These are phyloP conservation scores for Coryphaenoides rupestris DNA, from an alignment of 2,113 vertebrate species.

Conservation along the genomic window DNA sequence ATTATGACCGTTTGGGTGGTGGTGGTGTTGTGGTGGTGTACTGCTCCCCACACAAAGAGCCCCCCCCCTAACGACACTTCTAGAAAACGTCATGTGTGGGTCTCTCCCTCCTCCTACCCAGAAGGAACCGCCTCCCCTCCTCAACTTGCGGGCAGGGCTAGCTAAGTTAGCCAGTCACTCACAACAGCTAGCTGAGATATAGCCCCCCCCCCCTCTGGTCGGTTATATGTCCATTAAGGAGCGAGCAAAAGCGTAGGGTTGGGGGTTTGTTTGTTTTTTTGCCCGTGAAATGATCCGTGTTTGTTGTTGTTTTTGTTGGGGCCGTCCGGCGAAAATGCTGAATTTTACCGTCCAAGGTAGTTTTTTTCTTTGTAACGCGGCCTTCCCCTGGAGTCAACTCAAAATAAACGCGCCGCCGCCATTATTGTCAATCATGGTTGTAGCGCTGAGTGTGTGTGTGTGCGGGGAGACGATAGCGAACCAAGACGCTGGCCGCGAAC, in stretches of 20 bases:
- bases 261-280: no score
- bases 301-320: slow-evolving; percentile 7
- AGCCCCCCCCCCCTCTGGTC: slow-evolving; percentile 25
- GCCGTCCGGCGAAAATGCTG: background rate
- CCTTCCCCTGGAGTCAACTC: slow-evolving; percentile 62
- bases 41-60: slow-evolving; percentile 3
- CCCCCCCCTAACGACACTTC: no score
- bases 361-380: slow-evolving; percentile 36
- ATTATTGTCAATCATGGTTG: slow-evolving; percentile 75
- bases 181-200: slow-evolving; percentile 47
- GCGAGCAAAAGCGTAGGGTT: slow-evolving; percentile 13
- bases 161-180: slow-evolving; percentile 53
- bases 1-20: no score
- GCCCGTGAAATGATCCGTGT: slow-evolving; percentile 8
- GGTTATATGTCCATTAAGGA: slow-evolving; percentile 6
- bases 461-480: slow-evolving; percentile 50
- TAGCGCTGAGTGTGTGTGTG: slow-evolving; percentile 22
- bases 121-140: slow-evolving; percentile 56
- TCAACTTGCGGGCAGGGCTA: slow-evolving; percentile 66
- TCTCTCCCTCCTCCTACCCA: slow-evolving; percentile 36
- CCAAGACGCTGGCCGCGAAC: slow-evolving; percentile 49
- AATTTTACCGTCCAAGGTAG: slow-evolving; percentile 9
- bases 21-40: no score
- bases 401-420: slow-evolving; percentile 71
- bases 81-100: background rate